Evolutionary conservation across 2,113 vertebrate species (phyloP), one percentile per base, ranked within the genome.

Genomic region (Siphamia tubifer): DNA sequence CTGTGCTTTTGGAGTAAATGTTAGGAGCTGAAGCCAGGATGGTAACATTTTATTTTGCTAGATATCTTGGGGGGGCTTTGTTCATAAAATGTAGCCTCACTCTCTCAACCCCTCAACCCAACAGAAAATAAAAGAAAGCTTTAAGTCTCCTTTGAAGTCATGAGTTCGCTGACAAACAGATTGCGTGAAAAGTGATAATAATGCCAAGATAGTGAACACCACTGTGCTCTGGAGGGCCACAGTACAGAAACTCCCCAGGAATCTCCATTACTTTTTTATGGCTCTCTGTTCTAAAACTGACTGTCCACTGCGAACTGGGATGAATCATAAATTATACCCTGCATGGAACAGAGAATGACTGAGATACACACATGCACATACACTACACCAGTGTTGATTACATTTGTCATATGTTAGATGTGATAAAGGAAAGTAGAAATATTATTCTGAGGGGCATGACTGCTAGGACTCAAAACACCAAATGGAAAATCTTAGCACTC

Each of bases 1-100:
- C 72, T 31, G 55, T 66, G 82, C 87, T 90, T n/a, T 92, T 90
- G 77, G 77, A 82, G 74, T 84, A 86, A 90, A 91, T 91, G 90
- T 87, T 86, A 86, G 57, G 54, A 69, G 73, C 83, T 82, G 81
- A 80, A 85, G 81, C 66, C 68, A 66, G 68, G 80, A 76, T 53
- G 64, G 77, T 68, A 85, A 86, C 81, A 86, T 87, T 91, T 89
- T 81, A 90, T 84, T 90, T 86, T 48, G 39, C 60, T 68, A 8
- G 68, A 83, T 81, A 74, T 87, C 85, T 85, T 65, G 47, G 24
- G 73, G 61, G 60, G 36, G 64, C 40, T 68, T 74, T 81, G 73
- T 80, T 88, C 78, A 85, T 84, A 82, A 84, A 87, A 83, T 81
- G 60, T 81, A 73, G 71, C 63, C 78, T 55, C 53, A 40, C 49